These are phyloP conservation scores for Oligia latruncula DNA, from an alignment of 2,888 invertebrate species.

Conservation along the genomic window DNA sequence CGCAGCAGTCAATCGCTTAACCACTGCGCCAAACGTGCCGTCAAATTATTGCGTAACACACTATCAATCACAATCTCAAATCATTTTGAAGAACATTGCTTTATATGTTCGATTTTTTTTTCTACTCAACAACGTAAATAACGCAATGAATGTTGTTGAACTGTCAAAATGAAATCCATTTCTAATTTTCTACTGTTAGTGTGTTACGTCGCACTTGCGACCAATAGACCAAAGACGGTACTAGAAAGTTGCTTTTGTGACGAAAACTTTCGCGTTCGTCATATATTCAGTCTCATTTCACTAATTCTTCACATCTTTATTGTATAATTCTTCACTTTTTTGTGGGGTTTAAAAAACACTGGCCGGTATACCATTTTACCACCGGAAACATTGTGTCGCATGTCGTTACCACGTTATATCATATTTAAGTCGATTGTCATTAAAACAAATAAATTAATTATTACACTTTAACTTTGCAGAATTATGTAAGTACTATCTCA, in stretches of 20 bases:
- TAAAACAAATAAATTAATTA: conserved; percentile 14
- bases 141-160: neutral
- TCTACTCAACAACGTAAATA: too few species aligned
- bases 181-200: too few species aligned
- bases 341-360: conserved; percentile 23
- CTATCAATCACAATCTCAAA: too few species aligned
- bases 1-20: too few species aligned
- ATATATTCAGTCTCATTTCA: conserved; percentile 7
- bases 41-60: too few species aligned
- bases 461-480: conserved; percentile 44
- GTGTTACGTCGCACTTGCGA: too few species aligned
- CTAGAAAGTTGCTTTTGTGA: neutral
- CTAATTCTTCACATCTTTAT: neutral
- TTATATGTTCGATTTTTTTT: too few species aligned
- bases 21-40: too few species aligned
- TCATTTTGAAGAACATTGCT: too few species aligned
- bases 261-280: neutral
- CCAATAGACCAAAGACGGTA: neutral
- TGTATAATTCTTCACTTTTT: neutral
- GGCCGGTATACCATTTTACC: conserved; percentile 12
- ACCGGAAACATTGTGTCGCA: conserved; percentile 21
- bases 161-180: neutral
- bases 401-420: neutral
- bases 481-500: conserved; percentile 42
- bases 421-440: neutral